Conservation (phyloP, 2,888 invertebrate species). For the Andricus quercusramuli region DNA sequence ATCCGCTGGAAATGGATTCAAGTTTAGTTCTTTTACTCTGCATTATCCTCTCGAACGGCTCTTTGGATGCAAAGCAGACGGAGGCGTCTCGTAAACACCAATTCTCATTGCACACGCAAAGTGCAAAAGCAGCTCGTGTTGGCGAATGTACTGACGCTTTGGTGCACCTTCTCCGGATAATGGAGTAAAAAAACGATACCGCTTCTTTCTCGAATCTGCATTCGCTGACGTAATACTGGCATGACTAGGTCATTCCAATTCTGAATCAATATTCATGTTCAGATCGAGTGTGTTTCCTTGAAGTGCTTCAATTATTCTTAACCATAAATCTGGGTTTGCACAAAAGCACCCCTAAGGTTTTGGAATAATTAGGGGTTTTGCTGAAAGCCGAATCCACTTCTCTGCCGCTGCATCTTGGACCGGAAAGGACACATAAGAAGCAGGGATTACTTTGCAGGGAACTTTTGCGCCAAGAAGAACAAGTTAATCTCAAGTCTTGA, state of each 20-base stretch:
- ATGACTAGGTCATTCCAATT: background rate
- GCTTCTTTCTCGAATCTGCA: background rate
- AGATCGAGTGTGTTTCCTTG: background rate
- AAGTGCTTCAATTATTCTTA: too few relatives aligned
- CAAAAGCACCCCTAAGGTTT: too few relatives aligned
- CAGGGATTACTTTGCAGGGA: conserved; percentile 21
- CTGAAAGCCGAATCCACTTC: background rate
- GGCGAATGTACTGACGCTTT: conserved; percentile 36
- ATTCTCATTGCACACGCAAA: conserved; percentile 47
- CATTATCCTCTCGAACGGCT: background rate
- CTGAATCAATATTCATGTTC: background rate
- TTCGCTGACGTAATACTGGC: background rate
- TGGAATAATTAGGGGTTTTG: too few relatives aligned
- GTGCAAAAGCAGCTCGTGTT: conserved; percentile 51
- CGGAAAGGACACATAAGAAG: conserved; percentile 12
- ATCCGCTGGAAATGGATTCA: background rate
- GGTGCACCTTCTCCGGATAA: background rate
- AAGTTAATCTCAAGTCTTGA: conserved; percentile 35
- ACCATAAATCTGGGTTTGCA: too few relatives aligned
- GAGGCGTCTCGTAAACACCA: conserved; percentile 49
- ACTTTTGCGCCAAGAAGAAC: conserved; percentile 32
- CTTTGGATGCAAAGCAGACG: background rate
- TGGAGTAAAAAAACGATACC: background rate
- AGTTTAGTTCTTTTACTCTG: background rate
- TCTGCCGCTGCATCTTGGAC: background rate